These are phyloP conservation scores for Gymnocephalus cernua DNA, from an alignment of 2,113 vertebrate species.

Conservation along the genomic window DNA sequence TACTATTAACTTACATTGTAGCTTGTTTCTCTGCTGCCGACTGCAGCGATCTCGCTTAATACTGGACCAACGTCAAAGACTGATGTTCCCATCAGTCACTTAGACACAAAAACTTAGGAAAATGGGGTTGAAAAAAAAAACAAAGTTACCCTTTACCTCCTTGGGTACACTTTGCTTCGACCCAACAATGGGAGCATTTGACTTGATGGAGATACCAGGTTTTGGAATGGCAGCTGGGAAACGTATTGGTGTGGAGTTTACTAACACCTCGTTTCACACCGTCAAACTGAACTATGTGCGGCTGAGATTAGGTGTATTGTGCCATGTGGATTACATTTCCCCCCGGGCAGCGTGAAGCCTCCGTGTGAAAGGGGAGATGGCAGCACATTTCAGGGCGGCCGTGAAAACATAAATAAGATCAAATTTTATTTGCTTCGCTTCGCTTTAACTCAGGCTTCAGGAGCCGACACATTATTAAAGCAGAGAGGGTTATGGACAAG, in stretches of 20 bases:
- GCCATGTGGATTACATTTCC: conserved; percentile 66
- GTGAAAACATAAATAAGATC: conserved; percentile 54
- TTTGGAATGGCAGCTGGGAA: conserved; percentile 51
- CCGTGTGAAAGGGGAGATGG: conserved; percentile 46
- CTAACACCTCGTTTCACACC: conserved; percentile 61
- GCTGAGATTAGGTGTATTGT: conserved; percentile 66
- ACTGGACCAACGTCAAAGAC: too few species aligned
- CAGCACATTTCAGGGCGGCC: conserved; percentile 40
- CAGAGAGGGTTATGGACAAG: not conserved
- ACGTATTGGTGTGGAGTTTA: conserved; percentile 38
- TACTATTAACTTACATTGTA: too few species aligned
- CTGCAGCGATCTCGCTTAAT: too few species aligned
- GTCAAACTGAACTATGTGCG: conserved; percentile 61
- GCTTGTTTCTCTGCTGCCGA: too few species aligned
- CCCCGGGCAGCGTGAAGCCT: conserved; percentile 49
- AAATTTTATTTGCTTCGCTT: conserved; percentile 42
- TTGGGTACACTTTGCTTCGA: not conserved
- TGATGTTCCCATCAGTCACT: too few species aligned
- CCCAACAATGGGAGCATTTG: conserved; percentile 14
- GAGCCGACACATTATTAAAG: conserved; percentile 6
- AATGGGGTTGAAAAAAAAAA: too few species aligned
- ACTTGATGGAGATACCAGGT: conserved; percentile 39
- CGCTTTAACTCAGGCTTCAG: not conserved
- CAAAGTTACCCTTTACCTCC: not conserved
- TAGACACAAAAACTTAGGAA: too few species aligned